phyloP scores from a whole-genome alignment of 2,888 invertebrate species.

The Cerceris ruficornis region DNA sequence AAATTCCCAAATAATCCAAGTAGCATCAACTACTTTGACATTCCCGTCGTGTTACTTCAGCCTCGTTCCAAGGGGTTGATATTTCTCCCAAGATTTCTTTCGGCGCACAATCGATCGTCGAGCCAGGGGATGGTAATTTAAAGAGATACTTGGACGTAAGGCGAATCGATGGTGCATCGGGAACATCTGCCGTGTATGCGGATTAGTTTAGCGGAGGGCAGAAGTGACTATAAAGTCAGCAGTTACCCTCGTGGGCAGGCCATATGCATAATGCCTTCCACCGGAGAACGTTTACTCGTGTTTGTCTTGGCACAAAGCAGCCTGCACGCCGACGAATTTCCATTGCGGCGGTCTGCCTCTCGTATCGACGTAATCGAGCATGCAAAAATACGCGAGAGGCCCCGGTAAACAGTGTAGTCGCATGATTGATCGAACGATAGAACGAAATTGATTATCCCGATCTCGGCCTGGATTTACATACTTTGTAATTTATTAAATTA shows the following conservation, averaged over 20 bases:
- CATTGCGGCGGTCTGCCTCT: conserved; percentile 9
- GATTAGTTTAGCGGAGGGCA: conserved; percentile 50
- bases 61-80: background rate
- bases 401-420: background rate
- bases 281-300: conserved; percentile 42
- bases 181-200: conserved; percentile 46
- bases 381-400: conserved; percentile 19
- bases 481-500: background rate
- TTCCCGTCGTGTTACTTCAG: background rate
- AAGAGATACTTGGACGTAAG: background rate
- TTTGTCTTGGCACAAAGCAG: conserved; percentile 51
- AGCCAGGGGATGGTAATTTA: background rate
- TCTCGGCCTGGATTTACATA: background rate
- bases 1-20: too few species aligned
- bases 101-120: background rate
- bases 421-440: background rate
- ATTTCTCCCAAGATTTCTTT: background rate
- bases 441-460: background rate
- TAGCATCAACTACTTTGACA: too few species aligned
- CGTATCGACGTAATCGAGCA: conserved; percentile 26
- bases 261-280: conserved; percentile 56
- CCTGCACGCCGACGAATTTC: conserved; percentile 11
- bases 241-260: conserved; percentile 31
- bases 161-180: conserved; percentile 20
- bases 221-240: conserved; percentile 54